These are phyloP conservation scores for Cyprinella venusta DNA, from an alignment of 2,797 vertebrate genomes.

Conservation along the genomic window DNA sequence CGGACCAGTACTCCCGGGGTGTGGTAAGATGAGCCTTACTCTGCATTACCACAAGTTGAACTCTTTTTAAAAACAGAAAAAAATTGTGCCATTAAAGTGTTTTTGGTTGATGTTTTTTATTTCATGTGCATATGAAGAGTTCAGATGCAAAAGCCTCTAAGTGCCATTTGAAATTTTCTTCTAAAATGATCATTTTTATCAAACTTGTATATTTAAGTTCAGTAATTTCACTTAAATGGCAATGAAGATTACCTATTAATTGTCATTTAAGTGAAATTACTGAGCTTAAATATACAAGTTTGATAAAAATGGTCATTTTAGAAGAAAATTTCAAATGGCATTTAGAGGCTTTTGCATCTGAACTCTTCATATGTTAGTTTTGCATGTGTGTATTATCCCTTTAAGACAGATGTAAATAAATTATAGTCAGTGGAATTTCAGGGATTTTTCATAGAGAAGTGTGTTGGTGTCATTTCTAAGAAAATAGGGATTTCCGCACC, in stretches of 20 bases:
- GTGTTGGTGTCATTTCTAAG: background rate
- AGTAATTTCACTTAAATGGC: too few species aligned
- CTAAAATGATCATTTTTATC: too few species aligned
- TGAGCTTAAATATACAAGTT: too few species aligned
- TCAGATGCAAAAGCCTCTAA: too few species aligned
- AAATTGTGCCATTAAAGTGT: background rate
- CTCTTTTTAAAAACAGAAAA: background rate
- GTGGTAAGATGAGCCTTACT: conserved; percentile 69
- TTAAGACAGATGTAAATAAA: background rate
- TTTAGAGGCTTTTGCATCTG: too few species aligned
- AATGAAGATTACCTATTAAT: too few species aligned
- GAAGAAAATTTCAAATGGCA: too few species aligned
- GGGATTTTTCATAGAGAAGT: background rate
- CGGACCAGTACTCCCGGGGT: conserved; percentile 70
- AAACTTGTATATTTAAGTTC: too few species aligned
- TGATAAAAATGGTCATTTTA: too few species aligned
- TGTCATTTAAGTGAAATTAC: too few species aligned
- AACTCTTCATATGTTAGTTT: too few species aligned
- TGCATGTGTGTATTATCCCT: background rate
- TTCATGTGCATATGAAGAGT: background rate
- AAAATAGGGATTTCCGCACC: background rate
- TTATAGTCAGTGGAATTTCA: background rate
- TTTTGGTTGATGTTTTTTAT: background rate
- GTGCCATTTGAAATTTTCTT: too few species aligned
- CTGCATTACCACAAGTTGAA: background rate